A percentile compares a stretch with the other conserved stretches of the same genome.
phyloP scores from a whole-genome alignment of 2,113 vertebrate genomes.

The Porphyrio hochstetteri region DNA sequence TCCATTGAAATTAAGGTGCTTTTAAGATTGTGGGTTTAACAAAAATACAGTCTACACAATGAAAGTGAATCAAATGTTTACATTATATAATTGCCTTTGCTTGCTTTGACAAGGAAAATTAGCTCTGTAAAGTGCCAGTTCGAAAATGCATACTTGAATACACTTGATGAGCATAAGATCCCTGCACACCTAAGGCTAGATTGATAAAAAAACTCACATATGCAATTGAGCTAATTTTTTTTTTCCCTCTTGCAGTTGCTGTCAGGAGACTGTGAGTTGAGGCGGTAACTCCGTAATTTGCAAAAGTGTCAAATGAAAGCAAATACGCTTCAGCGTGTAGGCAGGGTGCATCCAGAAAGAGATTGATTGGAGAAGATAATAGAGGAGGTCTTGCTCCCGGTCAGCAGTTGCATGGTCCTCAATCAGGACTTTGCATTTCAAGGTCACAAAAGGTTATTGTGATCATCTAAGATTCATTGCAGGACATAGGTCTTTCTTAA shows the following conservation, averaged over 20 bases:
- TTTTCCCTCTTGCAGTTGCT: background rate
- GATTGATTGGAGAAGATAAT: background rate
- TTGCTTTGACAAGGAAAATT: constrained; percentile 52
- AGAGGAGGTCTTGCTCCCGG: background rate
- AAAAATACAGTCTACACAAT: constrained; percentile 41
- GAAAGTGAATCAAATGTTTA: constrained; percentile 63
- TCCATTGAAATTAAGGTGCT: constrained; percentile 38
- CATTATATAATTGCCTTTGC: constrained; percentile 65
- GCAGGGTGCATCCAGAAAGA: background rate
- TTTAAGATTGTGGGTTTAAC: constrained; percentile 45
- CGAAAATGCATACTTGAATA: constrained; percentile 41
- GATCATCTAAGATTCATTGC: background rate
- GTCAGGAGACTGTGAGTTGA: constrained; percentile 19
- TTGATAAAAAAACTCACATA: background rate
- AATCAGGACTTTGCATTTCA: background rate
- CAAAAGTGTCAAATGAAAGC: background rate
- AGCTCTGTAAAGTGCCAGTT: constrained; percentile 22
- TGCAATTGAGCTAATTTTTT: background rate
- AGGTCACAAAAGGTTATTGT: background rate
- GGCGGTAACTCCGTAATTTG: constrained; percentile 11
- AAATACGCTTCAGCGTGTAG: background rate
- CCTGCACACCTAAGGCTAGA: constrained; percentile 13
- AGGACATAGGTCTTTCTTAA: background rate
- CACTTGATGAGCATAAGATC: background rate
- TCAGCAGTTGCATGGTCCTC: background rate